These are phyloP conservation scores for Austrolebias charrua DNA, from an alignment of 2,797 vertebrate genomes.

Conservation along the genomic window DNA sequence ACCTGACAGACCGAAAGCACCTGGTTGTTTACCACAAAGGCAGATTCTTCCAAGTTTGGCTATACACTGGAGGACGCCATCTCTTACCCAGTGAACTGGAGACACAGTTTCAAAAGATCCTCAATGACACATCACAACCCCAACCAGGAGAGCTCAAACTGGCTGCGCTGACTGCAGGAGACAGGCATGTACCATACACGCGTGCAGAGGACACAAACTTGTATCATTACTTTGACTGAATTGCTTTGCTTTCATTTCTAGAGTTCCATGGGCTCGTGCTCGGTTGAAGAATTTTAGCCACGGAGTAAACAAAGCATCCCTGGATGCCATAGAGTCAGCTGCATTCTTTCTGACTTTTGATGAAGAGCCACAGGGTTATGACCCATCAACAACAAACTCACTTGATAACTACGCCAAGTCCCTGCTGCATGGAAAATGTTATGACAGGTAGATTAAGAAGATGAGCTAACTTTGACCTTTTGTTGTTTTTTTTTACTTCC, in stretches of 20 bases:
- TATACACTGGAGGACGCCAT: slow-evolving; percentile 88
- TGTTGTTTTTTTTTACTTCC: neutral
- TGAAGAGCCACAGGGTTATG: slow-evolving; percentile 82
- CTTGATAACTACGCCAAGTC: slow-evolving; percentile 90
- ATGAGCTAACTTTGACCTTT: neutral
- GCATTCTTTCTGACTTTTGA: slow-evolving; percentile 91
- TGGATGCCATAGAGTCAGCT: slow-evolving; percentile 87
- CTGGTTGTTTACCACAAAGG: slow-evolving; percentile 90
- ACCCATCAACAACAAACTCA: slow-evolving; percentile 67
- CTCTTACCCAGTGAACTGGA: slow-evolving; percentile 89
- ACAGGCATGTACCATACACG: slow-evolving; percentile 76
- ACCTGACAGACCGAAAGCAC: slow-evolving; percentile 88
- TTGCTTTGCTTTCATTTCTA: slow-evolving; percentile 42
- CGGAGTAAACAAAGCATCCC: slow-evolving; percentile 82
- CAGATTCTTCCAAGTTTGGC: slow-evolving; percentile 89
- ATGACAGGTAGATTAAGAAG: slow-evolving; percentile 80
- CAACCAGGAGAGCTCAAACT: slow-evolving; percentile 87
- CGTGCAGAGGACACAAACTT: neutral
- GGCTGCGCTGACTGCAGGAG: slow-evolving; percentile 89
- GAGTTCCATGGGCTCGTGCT: slow-evolving; percentile 88
- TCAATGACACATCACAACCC: slow-evolving; percentile 84
- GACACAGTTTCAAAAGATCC: slow-evolving; percentile 91
- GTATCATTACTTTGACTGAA: neutral
- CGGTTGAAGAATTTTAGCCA: slow-evolving; percentile 83
- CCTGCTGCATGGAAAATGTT: slow-evolving; percentile 92